Conservation (phyloP, 2,113 vertebrate species). For the Reinhardtius hippoglossoides region DNA sequence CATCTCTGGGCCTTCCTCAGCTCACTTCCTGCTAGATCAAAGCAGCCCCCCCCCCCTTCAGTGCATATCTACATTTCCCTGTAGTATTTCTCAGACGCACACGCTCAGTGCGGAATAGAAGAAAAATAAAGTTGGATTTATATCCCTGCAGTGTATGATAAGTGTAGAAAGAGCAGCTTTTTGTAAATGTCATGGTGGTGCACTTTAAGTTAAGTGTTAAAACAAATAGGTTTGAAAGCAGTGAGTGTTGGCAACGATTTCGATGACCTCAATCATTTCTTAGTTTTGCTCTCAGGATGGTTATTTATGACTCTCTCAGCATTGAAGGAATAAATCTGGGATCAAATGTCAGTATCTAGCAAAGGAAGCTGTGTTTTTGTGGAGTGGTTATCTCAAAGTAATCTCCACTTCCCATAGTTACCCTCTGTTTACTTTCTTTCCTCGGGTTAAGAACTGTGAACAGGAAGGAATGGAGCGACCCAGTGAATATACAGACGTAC, state of each 20-base stretch:
- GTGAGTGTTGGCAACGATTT: background rate
- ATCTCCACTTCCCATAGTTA: slow-evolving; percentile 37
- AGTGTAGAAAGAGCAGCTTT: slow-evolving; percentile 11
- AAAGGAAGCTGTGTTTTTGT: slow-evolving; percentile 12
- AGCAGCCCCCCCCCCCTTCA: slow-evolving; percentile 27
- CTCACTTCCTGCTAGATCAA: slow-evolving; percentile 72
- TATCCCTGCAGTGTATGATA: slow-evolving; percentile 26
- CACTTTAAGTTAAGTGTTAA: slow-evolving; percentile 19
- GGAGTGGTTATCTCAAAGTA: slow-evolving; percentile 11
- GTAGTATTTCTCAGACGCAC: slow-evolving; percentile 30
- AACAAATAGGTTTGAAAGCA: slow-evolving; percentile 5
- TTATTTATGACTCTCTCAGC: background rate
- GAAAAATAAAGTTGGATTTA: slow-evolving; percentile 38
- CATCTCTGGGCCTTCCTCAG: slow-evolving; percentile 66
- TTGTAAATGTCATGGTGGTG: slow-evolving; percentile 22
- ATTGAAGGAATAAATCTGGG: background rate
- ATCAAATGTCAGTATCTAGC: background rate
- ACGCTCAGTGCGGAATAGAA: slow-evolving; percentile 8
- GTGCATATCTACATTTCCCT: slow-evolving; percentile 59
- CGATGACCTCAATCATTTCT: background rate
- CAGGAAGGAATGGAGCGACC: slow-evolving; percentile 8
- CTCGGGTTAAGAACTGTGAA: background rate
- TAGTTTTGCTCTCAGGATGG: background rate
- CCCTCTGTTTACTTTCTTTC: slow-evolving; percentile 21
- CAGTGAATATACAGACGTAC: background rate